Conservation (phyloP, 1,140 invertebrate genomes). For the Meloidogyne hapla region DNA sequence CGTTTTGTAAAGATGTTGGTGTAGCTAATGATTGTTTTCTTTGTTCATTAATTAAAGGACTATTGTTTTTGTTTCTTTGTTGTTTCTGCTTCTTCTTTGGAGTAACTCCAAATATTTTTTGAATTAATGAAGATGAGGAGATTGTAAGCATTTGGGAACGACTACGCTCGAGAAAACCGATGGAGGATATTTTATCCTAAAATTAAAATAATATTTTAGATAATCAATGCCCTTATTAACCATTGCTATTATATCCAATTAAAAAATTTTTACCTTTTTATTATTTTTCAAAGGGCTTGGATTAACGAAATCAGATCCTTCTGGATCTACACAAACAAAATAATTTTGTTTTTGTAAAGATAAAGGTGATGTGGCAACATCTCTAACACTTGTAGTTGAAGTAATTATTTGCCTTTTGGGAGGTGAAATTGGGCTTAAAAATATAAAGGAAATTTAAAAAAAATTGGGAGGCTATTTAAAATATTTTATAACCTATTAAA, state of each 20-base stretch:
- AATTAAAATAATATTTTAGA: too few species aligned
- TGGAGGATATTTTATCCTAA: neutral
- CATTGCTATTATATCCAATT: too few species aligned
- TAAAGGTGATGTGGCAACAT: neutral
- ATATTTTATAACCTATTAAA: neutral
- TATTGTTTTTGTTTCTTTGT: slow-evolving; percentile 11
- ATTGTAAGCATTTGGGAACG: slow-evolving; percentile 16
- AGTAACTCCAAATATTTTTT: slow-evolving; percentile 19
- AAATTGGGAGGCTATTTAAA: neutral
- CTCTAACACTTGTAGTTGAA: neutral
- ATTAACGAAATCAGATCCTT: neutral
- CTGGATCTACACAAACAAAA: neutral
- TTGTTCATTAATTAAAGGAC: neutral
- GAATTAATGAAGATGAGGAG: slow-evolving; percentile 18
- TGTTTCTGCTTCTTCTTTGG: slow-evolving; percentile 4
- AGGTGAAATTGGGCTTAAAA: neutral
- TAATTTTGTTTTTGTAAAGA: neutral
- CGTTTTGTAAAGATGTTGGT: neutral
- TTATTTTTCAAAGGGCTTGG: neutral
- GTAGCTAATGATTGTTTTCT: slow-evolving; percentile 11
- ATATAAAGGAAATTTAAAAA: neutral
- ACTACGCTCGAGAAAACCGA: neutral
- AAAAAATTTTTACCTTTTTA: neutral
- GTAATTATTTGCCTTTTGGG: neutral
- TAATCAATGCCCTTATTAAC: too few species aligned